Base-by-base conservation (phyloP, 2,113 vertebrate species). In the Esox niger region DNA sequence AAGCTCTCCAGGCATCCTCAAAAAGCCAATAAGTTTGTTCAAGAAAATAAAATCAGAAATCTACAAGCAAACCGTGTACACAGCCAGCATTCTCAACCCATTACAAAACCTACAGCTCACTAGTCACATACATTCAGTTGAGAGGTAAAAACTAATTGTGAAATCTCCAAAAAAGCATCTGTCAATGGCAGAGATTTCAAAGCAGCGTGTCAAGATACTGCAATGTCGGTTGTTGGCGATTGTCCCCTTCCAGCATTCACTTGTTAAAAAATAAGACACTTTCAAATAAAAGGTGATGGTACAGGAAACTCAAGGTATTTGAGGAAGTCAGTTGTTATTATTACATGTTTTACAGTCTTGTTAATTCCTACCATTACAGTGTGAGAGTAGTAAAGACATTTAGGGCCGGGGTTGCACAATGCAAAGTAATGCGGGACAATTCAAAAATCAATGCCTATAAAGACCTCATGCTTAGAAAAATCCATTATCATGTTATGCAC, bases 31-130 rank as follows among this genome's bases (percentile, higher is more conserved):
- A 56, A 69, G 27, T 23, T 21, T 55, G 27, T 32, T 80, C 62
- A 70, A 73, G 75, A 86, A n/a, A 84, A 78, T 81, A 73, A 82
- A 83, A 82, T 82, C 77, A 83, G 71, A 84, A 61, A 77, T 79
- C 78, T 74, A 81, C 68, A 73, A 84, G 81, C 66, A 83, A 77
- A 70, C 74, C 11, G 87, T 86, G 68, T 87, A 87, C 85, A 88
- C 46, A 8, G 74, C 62, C 79, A n/a, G n/a, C 52, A 55, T 17
- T 17, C 17, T 30, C 29, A 29, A 4, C 56, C 4, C 35, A 31
- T 69, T 62, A 74, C 13, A 3, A 66, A 75, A 68, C 38, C 32
- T 13, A 57, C 73, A 72, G 66, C 66, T 17, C 55, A 72, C 47
- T 21, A 23, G 74, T 33, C 78, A 79, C 61, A 69, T 52, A 71